phyloP scores from a whole-genome alignment of 2,888 invertebrate species.

The Ectemnius lituratus region DNA sequence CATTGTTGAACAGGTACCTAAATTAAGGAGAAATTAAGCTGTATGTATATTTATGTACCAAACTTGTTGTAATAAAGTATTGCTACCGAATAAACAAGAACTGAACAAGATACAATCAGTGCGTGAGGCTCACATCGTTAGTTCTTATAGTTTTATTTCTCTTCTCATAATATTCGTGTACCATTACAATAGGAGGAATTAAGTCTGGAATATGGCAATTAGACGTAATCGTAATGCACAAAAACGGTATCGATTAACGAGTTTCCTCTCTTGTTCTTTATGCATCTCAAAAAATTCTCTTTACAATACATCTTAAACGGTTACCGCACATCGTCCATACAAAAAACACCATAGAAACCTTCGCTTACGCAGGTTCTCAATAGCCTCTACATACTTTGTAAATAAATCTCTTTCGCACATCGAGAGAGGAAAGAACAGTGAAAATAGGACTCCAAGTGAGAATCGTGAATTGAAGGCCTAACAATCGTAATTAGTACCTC shows the following conservation, averaged over 20 bases:
- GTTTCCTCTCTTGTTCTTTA: constrained; percentile 38
- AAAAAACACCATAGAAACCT: constrained; percentile 55
- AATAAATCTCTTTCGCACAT: constrained; percentile 50
- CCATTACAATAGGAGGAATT: constrained; percentile 74
- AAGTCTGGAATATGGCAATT: constrained; percentile 71
- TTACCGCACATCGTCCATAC: constrained; percentile 34
- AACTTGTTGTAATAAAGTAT: constrained; percentile 76
- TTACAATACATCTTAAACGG: constrained; percentile 46
- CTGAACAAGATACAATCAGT: background rate
- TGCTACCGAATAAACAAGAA: constrained; percentile 68
- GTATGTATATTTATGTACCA: constrained; percentile 77
- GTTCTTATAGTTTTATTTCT: constrained; percentile 60
- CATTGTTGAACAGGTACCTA: constrained; percentile 60
- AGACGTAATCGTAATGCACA: constrained; percentile 66
- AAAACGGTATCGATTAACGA: constrained; percentile 55
- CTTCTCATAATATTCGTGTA: constrained; percentile 68
- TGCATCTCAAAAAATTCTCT: constrained; percentile 44
- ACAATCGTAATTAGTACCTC: background rate
- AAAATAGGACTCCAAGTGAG: constrained; percentile 17
- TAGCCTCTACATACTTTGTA: constrained; percentile 66
- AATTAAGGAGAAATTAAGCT: constrained; percentile 68
- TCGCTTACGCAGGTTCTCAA: constrained; percentile 52
- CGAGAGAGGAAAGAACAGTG: constrained; percentile 43
- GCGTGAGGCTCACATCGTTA: constrained; percentile 20
- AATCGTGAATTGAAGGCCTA: constrained; percentile 28